Evolutionary conservation across 2,888 invertebrate genomes (phyloP), one percentile per base, ranked within the genome.

Genomic region (Latrodectus elegans): DNA sequence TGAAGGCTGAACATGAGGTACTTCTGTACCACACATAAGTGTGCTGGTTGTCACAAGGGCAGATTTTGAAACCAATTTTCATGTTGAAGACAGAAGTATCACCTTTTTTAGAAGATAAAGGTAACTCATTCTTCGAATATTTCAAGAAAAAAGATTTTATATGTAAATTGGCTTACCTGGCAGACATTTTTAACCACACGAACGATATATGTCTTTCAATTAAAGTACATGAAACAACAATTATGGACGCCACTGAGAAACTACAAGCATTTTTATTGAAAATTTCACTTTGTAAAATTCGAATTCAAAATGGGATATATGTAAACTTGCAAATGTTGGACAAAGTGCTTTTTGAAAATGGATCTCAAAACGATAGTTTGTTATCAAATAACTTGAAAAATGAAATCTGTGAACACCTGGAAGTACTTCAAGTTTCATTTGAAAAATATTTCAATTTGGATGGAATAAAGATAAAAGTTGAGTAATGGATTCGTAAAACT

Each of bases 101-200:
- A 79, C 79, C 72, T 79, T 79, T 79, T 79, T 79, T 71, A 79
- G 71, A 79, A 79, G 79, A 79, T 72, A 79, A 79, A 71, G 79
- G 75, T 82, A 82, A 82, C 82, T 74, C 82, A 74, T 74, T 82
- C 82, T 78, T 78, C 55, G 70, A 78, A 70, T 78, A 78, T 78
- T 78, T 70, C 70, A 78, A 78, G 55, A 86, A 75, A 64, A 75
- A 75, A 38, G 4, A 38, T 6, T 38, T 38, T 38, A 38, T 38
- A 38, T 38, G 38, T 38, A 38, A 38, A 1, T 38, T 38, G 38
- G 38, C 38, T 38, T 38, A 75, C 55, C 79, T 71, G 67, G 67
- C 67, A 67, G 67, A 17, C 67, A 67, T 64, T 76, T 76, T 76
- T 76, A 76, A 65, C 76, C 76, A 76, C 76, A 65, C 65, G 76